Conservation (phyloP, 2,797 vertebrate species). For the Thamnophis elegans region DNA sequence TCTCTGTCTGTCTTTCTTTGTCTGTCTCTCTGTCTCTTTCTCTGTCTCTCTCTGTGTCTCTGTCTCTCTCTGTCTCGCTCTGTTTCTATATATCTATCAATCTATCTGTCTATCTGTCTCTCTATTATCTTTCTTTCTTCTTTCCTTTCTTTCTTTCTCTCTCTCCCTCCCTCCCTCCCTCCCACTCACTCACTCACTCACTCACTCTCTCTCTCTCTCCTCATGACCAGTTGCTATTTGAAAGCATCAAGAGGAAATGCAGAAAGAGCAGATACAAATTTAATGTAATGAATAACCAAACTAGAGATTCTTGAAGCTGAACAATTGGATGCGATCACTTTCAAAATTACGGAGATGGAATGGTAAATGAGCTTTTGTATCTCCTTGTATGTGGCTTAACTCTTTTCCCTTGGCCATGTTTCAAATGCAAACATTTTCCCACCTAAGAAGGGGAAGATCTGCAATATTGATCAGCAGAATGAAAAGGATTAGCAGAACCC, state of each 20-base stretch:
- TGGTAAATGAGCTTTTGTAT: background rate
- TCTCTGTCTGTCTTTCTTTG: background rate
- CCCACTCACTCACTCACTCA: fast-evolving
- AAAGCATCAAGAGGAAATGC: background rate
- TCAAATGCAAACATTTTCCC: background rate
- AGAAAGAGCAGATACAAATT: background rate
- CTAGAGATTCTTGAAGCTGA: background rate
- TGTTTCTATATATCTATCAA: background rate
- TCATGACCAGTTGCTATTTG: background rate
- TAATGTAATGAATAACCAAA: background rate
- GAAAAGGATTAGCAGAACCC: background rate
- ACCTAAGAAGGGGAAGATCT: background rate
- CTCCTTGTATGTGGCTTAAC: background rate
- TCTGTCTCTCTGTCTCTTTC: fast-evolving
- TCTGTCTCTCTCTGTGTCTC: fast-evolving
- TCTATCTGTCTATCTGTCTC: fast-evolving
- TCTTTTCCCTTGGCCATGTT: background rate
- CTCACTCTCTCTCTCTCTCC: background rate
- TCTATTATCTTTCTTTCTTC: too few relatives aligned
- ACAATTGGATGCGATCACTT: background rate
- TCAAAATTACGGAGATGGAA: background rate
- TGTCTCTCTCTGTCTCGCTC: background rate
- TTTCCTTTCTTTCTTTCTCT: fast-evolving
- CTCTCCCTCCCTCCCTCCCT: too few relatives aligned
- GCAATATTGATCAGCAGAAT: background rate